Percentiles rank a stretch among this genome's conserved stretches.
phyloP scores from a whole-genome alignment of 2,113 vertebrate genomes.

The Cyanoramphus novaezelandiae region DNA sequence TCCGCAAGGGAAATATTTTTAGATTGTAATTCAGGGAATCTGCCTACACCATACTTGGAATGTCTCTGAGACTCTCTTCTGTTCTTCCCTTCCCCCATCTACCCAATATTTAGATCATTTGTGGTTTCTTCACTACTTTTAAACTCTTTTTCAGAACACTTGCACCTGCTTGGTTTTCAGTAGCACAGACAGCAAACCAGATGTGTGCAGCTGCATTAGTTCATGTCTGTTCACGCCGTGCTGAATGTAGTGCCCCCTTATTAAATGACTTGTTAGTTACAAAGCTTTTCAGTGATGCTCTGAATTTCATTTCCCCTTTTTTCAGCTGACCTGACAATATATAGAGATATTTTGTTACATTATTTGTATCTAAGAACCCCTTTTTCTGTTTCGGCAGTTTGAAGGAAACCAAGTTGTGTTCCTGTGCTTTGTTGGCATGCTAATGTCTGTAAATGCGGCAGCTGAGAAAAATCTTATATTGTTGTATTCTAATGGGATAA shows the following conservation, averaged over 20 bases:
- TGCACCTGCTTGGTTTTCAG: conserved; percentile 54
- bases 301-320: conserved; percentile 1
- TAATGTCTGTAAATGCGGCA: background rate
- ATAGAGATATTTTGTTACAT: background rate
- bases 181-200: background rate
- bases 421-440: background rate
- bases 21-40: conserved; percentile 57
- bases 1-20: conserved; percentile 61
- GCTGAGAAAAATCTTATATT: background rate
- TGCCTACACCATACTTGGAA: conserved; percentile 60
- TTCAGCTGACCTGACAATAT: background rate
- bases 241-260: background rate
- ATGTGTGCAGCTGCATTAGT: background rate
- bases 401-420: background rate
- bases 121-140: conserved; percentile 35
- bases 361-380: background rate
- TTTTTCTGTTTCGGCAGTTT: background rate
- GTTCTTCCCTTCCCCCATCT: conserved; percentile 26
- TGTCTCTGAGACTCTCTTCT: conserved; percentile 38
- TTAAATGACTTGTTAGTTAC: background rate
- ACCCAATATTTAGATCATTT: conserved; percentile 40
- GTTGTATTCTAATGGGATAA: background rate
- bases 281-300: background rate
- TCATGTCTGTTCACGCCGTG: background rate
- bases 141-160: conserved; percentile 18